Conservation (phyloP, 1,140 invertebrate genomes). For the Drosophila repleta region DNA sequence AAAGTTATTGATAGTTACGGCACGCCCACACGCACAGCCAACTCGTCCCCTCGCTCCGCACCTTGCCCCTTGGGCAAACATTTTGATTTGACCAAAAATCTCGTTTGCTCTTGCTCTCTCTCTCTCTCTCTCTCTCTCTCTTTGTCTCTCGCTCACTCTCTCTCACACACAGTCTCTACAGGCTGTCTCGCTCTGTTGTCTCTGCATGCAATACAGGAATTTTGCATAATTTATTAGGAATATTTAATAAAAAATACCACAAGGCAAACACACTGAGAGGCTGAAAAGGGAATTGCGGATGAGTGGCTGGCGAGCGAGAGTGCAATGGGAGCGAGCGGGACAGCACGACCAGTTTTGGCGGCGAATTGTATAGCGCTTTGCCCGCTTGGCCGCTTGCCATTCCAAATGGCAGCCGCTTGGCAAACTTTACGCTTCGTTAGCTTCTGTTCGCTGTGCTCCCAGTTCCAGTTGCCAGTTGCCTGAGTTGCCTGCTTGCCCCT, state of each 20-base stretch:
- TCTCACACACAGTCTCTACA: not conserved
- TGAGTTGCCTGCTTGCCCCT: not conserved
- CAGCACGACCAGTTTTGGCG: not conserved
- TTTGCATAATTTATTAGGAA: slow-evolving; percentile 81
- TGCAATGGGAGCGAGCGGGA: not conserved
- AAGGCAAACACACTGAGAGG: slow-evolving; percentile 68
- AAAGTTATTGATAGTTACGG: slow-evolving; percentile 78
- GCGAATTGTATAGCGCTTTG: slow-evolving; percentile 1
- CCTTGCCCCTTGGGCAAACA: slow-evolving; percentile 17
- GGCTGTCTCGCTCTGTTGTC: slow-evolving; percentile 28
- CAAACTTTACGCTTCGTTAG: slow-evolving; percentile 81
- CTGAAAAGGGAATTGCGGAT: slow-evolving; percentile 44
- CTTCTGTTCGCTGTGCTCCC: slow-evolving; percentile 63
- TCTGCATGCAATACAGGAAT: slow-evolving; percentile 66
- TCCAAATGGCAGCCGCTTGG: slow-evolving; percentile 56
- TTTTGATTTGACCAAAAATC: slow-evolving; percentile 65
- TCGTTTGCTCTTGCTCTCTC: slow-evolving; percentile 15
- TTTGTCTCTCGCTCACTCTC: slow-evolving; percentile 6
- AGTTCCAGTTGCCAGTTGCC: slow-evolving; percentile 24
- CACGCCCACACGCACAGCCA: slow-evolving; percentile 54
- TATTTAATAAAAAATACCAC: slow-evolving; percentile 81
- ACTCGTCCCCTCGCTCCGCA: not conserved
- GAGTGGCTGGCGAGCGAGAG: slow-evolving; percentile 3
- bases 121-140: not conserved
- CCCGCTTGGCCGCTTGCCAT: slow-evolving; percentile 37